A percentile compares a stretch with the other conserved stretches of the same genome.
Conservation (phyloP, 1,140 invertebrate species). For the Aleiodes sp. region DNA sequence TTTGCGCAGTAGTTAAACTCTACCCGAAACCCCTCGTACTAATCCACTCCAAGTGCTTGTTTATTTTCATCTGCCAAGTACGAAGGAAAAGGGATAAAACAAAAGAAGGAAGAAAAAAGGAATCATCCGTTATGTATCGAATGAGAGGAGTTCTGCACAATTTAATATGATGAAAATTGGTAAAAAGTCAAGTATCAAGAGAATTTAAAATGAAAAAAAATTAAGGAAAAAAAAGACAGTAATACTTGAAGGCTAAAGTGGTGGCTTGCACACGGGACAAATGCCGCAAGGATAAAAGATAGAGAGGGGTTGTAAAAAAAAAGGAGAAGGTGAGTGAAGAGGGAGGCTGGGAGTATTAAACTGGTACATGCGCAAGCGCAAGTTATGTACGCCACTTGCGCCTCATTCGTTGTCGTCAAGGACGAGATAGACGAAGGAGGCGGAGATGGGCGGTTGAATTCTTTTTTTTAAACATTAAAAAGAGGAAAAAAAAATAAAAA, state of each 20-base stretch:
- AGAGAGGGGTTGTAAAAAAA: background rate
- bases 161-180: background rate
- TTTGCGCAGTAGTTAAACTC: background rate
- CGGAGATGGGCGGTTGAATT: conserved; percentile 28
- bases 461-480: background rate
- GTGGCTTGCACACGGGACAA: conserved; percentile 1
- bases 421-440: conserved; percentile 31
- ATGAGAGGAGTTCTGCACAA: too few relatives aligned
- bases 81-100: too few relatives aligned
- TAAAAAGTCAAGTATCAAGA: background rate
- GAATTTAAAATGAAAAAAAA: conserved; percentile 41
- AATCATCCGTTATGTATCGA: too few relatives aligned
- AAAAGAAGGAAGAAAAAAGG: too few relatives aligned
- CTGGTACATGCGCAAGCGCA: conserved; percentile 26
- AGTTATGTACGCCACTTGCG: conserved; percentile 20
- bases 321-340: background rate
- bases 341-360: conserved; percentile 5
- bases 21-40: too few relatives aligned
- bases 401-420: conserved; percentile 37
- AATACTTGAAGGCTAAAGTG: conserved; percentile 43
- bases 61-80: too few relatives aligned
- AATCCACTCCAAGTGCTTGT: conserved; percentile 2
- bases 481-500: background rate
- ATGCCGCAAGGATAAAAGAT: conserved; percentile 28
- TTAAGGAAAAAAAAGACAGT: conserved; percentile 31